phyloP scores from a whole-genome alignment of 2,797 vertebrate genomes.

The Capromys pilorides region DNA sequence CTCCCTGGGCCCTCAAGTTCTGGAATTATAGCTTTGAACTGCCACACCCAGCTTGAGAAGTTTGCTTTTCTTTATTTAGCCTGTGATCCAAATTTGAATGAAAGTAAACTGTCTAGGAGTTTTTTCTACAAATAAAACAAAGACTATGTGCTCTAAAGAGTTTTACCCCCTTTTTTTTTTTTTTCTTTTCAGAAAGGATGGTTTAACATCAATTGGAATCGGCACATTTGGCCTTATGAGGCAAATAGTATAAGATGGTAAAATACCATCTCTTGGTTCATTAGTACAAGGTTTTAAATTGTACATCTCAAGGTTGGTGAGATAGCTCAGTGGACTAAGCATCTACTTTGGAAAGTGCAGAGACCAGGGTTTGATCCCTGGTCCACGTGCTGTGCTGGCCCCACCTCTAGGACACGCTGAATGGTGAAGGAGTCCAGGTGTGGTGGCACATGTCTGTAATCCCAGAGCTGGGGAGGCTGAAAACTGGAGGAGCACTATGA shows the following conservation, averaged over 20 bases:
- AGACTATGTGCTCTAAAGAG: background rate
- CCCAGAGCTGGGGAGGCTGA: no score
- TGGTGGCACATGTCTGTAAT: no score
- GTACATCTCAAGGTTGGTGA: background rate
- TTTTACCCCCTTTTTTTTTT: background rate
- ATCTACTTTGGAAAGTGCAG: no score
- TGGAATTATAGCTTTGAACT: background rate
- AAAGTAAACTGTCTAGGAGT: background rate
- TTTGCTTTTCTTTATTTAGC: conserved; percentile 42
- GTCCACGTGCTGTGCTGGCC: no score
- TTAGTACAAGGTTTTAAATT: background rate
- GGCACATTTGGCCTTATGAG: background rate
- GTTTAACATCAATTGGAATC: background rate
- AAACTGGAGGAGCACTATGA: no score
- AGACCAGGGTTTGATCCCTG: no score
- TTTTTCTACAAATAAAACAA: conserved; percentile 54
- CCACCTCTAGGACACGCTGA: no score
- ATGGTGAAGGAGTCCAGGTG: no score
- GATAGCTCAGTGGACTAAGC: no score
- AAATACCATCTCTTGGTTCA: background rate
- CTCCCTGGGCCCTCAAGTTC: background rate
- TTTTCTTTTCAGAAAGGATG: background rate
- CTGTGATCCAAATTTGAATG: conserved; percentile 23
- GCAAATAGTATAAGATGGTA: background rate
- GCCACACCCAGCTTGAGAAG: background rate